A percentile compares a stretch with the other conserved stretches of the same genome.
Evolutionary conservation across 2,797 vertebrate genomes (phyloP).

Genomic region (Trematomus bernacchii): DNA sequence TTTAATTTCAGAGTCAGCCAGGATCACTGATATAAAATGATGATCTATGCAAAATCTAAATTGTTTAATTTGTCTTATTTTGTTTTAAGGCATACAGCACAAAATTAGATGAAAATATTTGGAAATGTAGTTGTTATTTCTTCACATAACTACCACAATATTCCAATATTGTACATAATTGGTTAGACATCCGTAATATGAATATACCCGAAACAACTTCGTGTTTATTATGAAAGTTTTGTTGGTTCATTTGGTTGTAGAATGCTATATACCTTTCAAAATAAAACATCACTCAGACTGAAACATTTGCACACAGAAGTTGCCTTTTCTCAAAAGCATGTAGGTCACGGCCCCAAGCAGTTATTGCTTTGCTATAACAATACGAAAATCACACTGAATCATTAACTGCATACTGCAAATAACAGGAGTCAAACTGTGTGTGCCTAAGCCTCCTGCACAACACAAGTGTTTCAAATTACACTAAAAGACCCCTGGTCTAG

Average conservation of each 20-base stretch:
- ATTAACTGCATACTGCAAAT: constrained; percentile 1
- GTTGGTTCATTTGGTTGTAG: background rate
- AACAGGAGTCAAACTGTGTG: background rate
- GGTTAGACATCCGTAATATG: background rate
- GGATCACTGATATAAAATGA: background rate
- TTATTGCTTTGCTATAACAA: background rate
- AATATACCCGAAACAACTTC: background rate
- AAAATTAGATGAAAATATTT: background rate
- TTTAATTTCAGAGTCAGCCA: background rate
- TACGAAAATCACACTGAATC: constrained; percentile 11
- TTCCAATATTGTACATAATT: background rate
- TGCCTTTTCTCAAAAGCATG: background rate
- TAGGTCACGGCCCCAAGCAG: background rate
- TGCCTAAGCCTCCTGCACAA: background rate
- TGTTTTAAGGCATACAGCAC: background rate
- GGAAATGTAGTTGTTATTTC: background rate
- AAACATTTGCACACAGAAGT: background rate
- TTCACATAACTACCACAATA: background rate
- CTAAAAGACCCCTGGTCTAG: background rate
- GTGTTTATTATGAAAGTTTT: too few species aligned
- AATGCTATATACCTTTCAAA: background rate
- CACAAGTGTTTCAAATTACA: background rate
- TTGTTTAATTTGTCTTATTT: too few species aligned
- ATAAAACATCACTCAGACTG: background rate
- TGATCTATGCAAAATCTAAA: background rate